These are phyloP conservation scores for Falco naumanni DNA, from an alignment of 2,797 vertebrate genomes.

Conservation along the genomic window DNA sequence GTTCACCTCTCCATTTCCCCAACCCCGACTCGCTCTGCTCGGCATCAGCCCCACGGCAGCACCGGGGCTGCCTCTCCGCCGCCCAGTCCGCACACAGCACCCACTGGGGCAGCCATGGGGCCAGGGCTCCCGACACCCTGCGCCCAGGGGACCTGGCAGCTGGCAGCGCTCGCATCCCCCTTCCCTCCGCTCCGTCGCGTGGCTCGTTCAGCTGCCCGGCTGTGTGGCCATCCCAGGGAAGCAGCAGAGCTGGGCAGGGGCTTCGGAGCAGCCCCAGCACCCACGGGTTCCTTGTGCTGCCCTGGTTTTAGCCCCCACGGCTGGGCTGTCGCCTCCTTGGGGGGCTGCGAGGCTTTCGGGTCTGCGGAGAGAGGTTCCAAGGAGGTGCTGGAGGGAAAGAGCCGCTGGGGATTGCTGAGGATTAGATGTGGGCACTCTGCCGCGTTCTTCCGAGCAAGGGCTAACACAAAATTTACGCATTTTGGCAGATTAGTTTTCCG, in stretches of 20 bases:
- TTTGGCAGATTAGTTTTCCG: background rate
- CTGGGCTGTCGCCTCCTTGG: background rate
- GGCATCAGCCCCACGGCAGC: background rate
- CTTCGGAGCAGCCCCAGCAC: background rate
- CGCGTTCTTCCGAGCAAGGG: background rate
- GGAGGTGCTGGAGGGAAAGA: background rate
- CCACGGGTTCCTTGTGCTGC: background rate
- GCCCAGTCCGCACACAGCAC: fast-evolving
- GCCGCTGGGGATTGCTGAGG: background rate
- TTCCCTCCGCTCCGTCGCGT: fast-evolving
- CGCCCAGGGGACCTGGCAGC: background rate
- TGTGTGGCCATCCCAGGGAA: background rate
- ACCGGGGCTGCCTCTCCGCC: background rate
- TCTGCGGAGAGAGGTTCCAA: background rate
- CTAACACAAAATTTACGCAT: fast-evolving
- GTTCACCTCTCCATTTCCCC: background rate
- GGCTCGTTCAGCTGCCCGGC: too few species aligned
- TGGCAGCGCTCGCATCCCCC: fast-evolving
- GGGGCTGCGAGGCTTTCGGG: background rate
- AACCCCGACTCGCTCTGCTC: background rate
- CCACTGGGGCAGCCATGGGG: fast-evolving
- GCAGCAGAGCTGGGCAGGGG: too few species aligned
- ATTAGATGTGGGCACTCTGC: background rate
- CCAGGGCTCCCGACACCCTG: background rate
- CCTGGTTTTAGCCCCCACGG: background rate